These are phyloP conservation scores for Papilio protenor DNA, from an alignment of 2,888 invertebrate genomes.

Conservation along the genomic window DNA sequence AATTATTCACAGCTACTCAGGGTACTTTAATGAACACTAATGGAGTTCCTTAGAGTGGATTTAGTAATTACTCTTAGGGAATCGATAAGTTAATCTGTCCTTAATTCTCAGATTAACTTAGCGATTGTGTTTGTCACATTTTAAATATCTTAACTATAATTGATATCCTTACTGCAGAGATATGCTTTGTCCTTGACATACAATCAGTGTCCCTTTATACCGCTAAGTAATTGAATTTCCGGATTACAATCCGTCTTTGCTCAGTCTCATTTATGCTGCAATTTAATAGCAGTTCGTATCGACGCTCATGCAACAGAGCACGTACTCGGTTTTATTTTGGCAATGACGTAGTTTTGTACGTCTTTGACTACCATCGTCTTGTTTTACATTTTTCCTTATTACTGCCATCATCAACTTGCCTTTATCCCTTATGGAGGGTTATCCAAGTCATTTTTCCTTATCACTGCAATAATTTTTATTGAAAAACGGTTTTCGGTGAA, in stretches of 20 bases:
- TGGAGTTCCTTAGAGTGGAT: background rate
- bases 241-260: background rate
- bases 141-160: background rate
- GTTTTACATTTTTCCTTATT: too few relatives aligned
- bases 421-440: too few relatives aligned
- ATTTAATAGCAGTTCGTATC: background rate
- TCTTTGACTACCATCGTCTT: background rate
- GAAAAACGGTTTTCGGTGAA: too few relatives aligned
- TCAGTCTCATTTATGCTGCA: background rate
- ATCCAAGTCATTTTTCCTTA: too few relatives aligned
- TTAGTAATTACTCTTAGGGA: background rate
- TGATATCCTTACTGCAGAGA: background rate
- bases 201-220: constrained; percentile 4
- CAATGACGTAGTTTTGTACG: background rate
- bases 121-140: too few relatives aligned
- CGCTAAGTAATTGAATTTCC: constrained; percentile 19
- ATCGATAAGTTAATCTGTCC: too few relatives aligned
- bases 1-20: background rate
- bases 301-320: background rate
- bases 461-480: too few relatives aligned
- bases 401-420: too few relatives aligned
- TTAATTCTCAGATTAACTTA: too few relatives aligned
- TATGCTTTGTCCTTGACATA: constrained; percentile 12
- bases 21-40: background rate
- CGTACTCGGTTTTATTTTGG: background rate